Conservation (phyloP, 2,113 vertebrate genomes). For the Perca fluviatilis region DNA sequence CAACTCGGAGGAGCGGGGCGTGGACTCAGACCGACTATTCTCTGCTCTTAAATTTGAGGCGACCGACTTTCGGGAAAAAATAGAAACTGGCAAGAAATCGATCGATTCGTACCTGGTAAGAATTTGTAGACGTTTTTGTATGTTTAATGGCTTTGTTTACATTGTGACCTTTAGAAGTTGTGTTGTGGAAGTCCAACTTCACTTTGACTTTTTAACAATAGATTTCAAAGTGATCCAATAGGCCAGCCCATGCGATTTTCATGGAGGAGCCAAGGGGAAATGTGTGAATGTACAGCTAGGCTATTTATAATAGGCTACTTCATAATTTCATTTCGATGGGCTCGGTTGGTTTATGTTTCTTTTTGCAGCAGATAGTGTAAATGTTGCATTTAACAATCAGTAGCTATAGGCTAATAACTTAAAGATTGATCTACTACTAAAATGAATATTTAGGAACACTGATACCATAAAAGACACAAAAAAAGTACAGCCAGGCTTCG, state of each 20-base stretch:
- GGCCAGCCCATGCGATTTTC: slow-evolving; percentile 48
- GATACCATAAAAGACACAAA: background rate
- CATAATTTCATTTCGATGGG: background rate
- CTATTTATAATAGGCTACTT: background rate
- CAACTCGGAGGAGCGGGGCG: slow-evolving; percentile 69
- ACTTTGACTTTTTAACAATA: slow-evolving; percentile 60
- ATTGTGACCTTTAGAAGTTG: background rate
- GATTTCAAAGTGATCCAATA: slow-evolving; percentile 42
- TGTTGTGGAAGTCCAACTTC: slow-evolving; percentile 23
- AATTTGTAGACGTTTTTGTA: background rate
- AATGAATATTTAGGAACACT: background rate
- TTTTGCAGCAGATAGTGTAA: background rate
- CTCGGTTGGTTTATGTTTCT: background rate
- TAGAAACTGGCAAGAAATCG: slow-evolving; percentile 17
- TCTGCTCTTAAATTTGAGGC: slow-evolving; percentile 33
- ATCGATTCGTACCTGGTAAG: slow-evolving; percentile 59
- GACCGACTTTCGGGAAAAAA: slow-evolving; percentile 31
- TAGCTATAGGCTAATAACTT: background rate
- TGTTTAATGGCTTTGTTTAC: background rate
- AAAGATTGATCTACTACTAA: background rate
- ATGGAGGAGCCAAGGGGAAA: slow-evolving; percentile 37
- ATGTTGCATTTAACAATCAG: background rate
- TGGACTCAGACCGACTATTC: slow-evolving; percentile 63
- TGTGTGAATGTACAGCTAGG: slow-evolving; percentile 24
- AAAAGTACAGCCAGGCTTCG: background rate